Evolutionary conservation across 2,888 invertebrate genomes (phyloP), one percentile per base, ranked within the genome.

Genomic region (Chromoteleia sp.): DNA sequence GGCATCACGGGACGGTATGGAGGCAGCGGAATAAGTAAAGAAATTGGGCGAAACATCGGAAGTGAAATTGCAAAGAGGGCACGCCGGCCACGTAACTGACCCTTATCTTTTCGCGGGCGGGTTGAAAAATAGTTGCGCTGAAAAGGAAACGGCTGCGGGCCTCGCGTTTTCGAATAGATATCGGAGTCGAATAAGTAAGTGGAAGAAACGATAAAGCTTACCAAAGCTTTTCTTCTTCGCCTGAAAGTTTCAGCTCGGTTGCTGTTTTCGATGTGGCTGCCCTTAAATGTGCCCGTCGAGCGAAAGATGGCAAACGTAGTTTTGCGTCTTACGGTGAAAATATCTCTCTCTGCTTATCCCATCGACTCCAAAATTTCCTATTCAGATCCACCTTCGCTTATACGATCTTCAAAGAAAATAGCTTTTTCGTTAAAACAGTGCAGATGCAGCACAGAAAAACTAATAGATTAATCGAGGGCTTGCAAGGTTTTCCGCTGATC

Each of bases 141-240:
- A 65, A 58, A 65, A 73, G 52, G 41, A 73, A 73, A 30, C 52
- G 43, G 52, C 58, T 48, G 56, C 30, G 12, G 43, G 58, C 30
- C 33, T 73, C 54, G 12, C 65, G 25, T 54, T 74, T 74, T 17
- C 41, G 17, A 74, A 45, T 19, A 56, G 63, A 36, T 54, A 74
- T 74, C 29, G 45, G 45, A 56, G 36, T 19, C 56, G 56, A 74
- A 74, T 74, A 74, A 74, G 63, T 74, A 74, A 74, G 74, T 74
- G 50, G 63, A 56, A 45, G 65, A 56, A 63, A 74, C 74, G 56
- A 67, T 67, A 67, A 67, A 67, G 67, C 52, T 67, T 54, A 54
- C 52, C 43, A 54, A 67, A 67, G 67, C 67, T 67, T 54, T 54
- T 54, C 52, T 54, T 39, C 43, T 67, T 43, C 43, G 17, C 43